Conservation (phyloP, 1,140 invertebrate genomes). For the Solenopsis fugax region DNA sequence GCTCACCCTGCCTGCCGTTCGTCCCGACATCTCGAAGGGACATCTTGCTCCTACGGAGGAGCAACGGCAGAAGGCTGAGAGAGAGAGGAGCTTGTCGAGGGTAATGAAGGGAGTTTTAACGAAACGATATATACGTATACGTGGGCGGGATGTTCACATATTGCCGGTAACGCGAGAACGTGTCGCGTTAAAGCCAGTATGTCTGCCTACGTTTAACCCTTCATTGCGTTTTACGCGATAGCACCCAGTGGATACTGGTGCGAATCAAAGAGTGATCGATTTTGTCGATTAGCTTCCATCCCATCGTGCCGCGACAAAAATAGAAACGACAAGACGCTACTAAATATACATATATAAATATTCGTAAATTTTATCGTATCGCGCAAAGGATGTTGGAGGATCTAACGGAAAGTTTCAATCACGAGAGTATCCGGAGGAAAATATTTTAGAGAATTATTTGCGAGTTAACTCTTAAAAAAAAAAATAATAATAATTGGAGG, state of each 20-base stretch:
- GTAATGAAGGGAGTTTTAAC: constrained; percentile 64
- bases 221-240: constrained; percentile 48
- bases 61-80: constrained; percentile 55
- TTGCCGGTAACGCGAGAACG: constrained; percentile 62
- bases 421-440: not conserved
- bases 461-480: too few species aligned
- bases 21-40: constrained; percentile 59
- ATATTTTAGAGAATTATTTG: not conserved
- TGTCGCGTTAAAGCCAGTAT: constrained; percentile 39
- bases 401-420: constrained; percentile 8
- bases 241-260: constrained; percentile 37
- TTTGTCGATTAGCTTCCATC: constrained; percentile 49
- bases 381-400: not conserved
- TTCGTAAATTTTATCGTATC: constrained; percentile 37
- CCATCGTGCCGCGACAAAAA: constrained; percentile 25
- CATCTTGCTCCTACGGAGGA: constrained; percentile 67
- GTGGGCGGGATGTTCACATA: constrained; percentile 56
- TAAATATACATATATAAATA: constrained; percentile 41
- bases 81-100: constrained; percentile 34
- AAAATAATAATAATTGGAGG: not conserved
- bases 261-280: constrained; percentile 52
- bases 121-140: constrained; percentile 48
- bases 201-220: constrained; percentile 54
- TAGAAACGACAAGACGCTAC: constrained; percentile 38
- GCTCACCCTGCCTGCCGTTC: constrained; percentile 78